Evolutionary conservation across 2,888 invertebrate species (phyloP), one percentile per base, ranked within the genome.

Genomic region (Microplitis deprimator): DNA sequence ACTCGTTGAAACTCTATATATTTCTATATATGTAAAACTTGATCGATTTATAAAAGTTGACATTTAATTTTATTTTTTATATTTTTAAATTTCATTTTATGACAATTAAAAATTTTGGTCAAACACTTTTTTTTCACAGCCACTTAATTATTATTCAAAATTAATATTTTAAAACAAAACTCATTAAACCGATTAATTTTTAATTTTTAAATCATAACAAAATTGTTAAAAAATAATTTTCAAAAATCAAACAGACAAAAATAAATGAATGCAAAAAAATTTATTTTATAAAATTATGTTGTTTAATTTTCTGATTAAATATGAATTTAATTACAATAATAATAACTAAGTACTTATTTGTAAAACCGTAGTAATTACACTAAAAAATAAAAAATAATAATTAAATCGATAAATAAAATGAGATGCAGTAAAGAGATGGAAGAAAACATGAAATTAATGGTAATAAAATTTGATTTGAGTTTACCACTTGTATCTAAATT

Each of bases 1-100:
- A 65, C 65, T 65, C 39, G 70, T 50, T 29, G 20, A 70, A 70
- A 41, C 41, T 68, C 50, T 50, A 50, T 50, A 17, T n/a, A 16
- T 68, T 17, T n/a, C 1, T 40, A 68, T 68, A 5, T 41, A 68
- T 20, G 17, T 65, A 65, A 29, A 65, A 20, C 6, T 40, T 17
- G 40, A 68, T 68, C 40, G 17, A 68, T 41, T 20, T 41, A 68
- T 50, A 41, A 41, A 50, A 17, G 40, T 41, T 65, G 65, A 65
- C 65, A 65, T 29, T 65, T 65, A 17, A 65, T 65, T 29, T 29
- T 20, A 29, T 38, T 65, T 62, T 62, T 62, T 65, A 65, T 65
- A 7, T 29, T 13, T 5, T 13, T 65, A 13, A 5, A 29, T 65
- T 65, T 65, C 62, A 62, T 17, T 62, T 6, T 16, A 62, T 29